Evolutionary conservation across 2,888 invertebrate genomes (phyloP), one percentile per base, ranked within the genome.

Genomic region (Nineta flava): DNA sequence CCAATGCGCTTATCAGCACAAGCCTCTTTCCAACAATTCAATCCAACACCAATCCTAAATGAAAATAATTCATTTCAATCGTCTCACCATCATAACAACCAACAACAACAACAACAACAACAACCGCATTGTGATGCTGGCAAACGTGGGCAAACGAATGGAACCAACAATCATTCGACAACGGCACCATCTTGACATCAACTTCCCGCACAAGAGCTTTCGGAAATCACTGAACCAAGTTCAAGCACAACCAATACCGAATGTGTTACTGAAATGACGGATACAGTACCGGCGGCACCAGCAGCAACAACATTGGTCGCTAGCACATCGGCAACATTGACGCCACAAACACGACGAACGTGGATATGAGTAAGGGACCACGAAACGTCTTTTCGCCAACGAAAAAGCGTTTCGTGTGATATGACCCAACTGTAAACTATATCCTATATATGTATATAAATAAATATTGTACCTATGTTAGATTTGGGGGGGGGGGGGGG

Each of bases 301-400:
- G 19, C 9, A 16, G 17, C 17, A 19, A 5, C 16, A 6, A 16
- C 19, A n/a, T 21, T 12, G 43, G 17, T 19, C 21, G 16, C 15
- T 6, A n/a, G 40, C 9, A n/a, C 9, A 7, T 40, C 40, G 3
- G 13, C 40, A 40, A 40, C 40, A 26, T 26, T 26, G 26, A 7
- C 9, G 5, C 16, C 19, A 16, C 17, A 19, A 43, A 16, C 17
- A 3, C 16, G 41, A 26, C 48, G 34, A 12, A 48, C 48, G 31
- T 48, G 48, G 48, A 48, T 48, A 41, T 48, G 48, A 48, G 34
- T 38, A 19, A 48, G 15, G 32, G 34, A 15, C 15, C 15, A 38
- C 38, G 38, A 38, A 38, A 38, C 38, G 15, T 38, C 38, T 13
- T 38, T 38, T 38, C 15, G 26, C 1, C 26, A 26, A 7, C 26